These are phyloP conservation scores for Melanchra persicariae DNA, from an alignment of 2,888 invertebrate genomes.

Conservation along the genomic window DNA sequence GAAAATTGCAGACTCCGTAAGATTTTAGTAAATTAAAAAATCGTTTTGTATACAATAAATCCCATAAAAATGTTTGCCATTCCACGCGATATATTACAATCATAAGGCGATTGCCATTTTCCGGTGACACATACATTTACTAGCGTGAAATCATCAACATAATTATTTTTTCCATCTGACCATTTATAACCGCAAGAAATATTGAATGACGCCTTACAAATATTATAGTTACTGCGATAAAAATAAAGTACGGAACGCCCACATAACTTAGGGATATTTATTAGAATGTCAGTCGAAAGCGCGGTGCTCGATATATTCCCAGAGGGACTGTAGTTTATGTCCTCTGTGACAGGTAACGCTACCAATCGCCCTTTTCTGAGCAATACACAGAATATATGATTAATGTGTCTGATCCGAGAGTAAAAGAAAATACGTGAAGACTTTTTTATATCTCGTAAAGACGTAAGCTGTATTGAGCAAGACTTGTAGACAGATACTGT, in stretches of 20 bases:
- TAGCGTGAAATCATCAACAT: background rate
- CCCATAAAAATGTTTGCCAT: no score
- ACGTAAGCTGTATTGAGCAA: background rate
- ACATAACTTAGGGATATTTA: constrained; percentile 58
- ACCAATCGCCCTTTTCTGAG: constrained; percentile 53
- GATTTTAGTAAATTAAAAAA: no score
- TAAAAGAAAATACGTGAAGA: constrained; percentile 33
- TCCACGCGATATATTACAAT: no score
- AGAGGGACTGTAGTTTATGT: constrained; percentile 58
- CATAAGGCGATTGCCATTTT: no score
- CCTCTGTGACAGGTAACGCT: constrained; percentile 60
- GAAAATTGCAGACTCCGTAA: no score
- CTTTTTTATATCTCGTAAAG: constrained; percentile 9
- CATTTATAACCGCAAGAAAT: constrained; percentile 17
- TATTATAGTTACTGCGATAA: constrained; percentile 40
- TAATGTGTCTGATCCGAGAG: constrained; percentile 48
- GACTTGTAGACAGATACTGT: constrained; percentile 3
- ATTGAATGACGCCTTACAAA: constrained; percentile 31
- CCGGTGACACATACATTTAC: no score
- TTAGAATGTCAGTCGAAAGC: constrained; percentile 59
- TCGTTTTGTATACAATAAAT: no score
- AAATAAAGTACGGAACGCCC: constrained; percentile 45
- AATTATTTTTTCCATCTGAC: background rate
- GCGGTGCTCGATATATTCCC: constrained; percentile 57
- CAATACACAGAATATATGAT: constrained; percentile 56